Percentiles rank a stretch among this genome's conserved stretches.
These are phyloP conservation scores for Lepidochrysops patricia DNA, from an alignment of 2,888 invertebrate genomes.

Conservation along the genomic window DNA sequence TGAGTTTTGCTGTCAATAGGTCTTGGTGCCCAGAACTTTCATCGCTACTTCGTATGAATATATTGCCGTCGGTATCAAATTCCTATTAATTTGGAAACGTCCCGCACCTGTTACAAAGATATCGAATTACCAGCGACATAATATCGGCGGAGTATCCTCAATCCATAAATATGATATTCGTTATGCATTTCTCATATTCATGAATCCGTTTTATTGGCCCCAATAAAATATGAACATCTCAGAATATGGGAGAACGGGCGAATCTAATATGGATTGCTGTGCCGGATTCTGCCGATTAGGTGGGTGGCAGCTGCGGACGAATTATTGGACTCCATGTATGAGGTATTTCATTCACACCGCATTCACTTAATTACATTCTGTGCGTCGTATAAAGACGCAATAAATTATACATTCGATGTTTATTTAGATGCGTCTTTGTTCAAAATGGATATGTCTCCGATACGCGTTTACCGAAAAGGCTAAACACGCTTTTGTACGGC, in stretches of 20 bases:
- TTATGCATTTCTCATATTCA: constrained; percentile 76
- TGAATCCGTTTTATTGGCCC: constrained; percentile 76
- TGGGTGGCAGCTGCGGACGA: constrained; percentile 31
- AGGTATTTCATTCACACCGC: constrained; percentile 9
- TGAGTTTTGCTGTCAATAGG: too few relatives aligned
- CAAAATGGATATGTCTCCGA: neutral
- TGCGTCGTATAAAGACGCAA: neutral
- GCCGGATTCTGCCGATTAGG: constrained; percentile 64
- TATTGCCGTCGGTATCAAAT: constrained; percentile 65
- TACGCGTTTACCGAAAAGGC: neutral
- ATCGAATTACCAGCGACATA: constrained; percentile 73
- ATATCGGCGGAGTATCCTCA: constrained; percentile 59
- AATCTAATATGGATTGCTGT: constrained; percentile 74
- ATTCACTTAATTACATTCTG: constrained; percentile 6
- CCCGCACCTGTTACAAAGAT: constrained; percentile 70
- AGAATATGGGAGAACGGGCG: constrained; percentile 72
- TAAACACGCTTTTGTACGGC: neutral
- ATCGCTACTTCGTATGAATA: constrained; percentile 33
- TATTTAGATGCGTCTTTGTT: constrained; percentile 10
- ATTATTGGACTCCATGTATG: constrained; percentile 10
- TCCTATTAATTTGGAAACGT: constrained; percentile 43
- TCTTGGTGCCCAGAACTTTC: too few relatives aligned
- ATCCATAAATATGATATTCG: constrained; percentile 74
- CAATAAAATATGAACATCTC: constrained; percentile 77
- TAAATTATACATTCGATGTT: constrained; percentile 11